Evolutionary conservation across 1,140 invertebrate species (phyloP).

Genomic region (Drosophila nebulosa): DNA sequence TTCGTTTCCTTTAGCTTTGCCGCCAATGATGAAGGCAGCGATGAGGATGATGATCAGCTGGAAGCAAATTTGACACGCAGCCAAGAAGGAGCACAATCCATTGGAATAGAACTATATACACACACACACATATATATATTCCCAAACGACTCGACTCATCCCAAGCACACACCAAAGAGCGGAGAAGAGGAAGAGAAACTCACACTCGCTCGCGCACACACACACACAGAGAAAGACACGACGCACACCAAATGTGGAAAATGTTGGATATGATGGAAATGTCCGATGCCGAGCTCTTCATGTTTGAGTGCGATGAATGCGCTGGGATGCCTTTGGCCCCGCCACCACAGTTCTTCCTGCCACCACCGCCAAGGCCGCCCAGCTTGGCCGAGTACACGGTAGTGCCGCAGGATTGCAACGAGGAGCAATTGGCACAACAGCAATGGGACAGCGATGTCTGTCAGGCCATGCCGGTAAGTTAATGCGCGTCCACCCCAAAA

Average conservation of each 20-base stretch:
- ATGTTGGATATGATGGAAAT: constrained; percentile 64
- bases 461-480: constrained; percentile 82
- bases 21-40: constrained; percentile 60
- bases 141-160: background rate
- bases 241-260: constrained; percentile 76
- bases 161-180: constrained; percentile 3
- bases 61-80: constrained; percentile 66
- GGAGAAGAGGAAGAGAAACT: background rate
- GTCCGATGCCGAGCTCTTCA: constrained; percentile 61
- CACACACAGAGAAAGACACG: too few relatives aligned
- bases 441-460: constrained; percentile 80
- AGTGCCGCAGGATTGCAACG: constrained; percentile 67
- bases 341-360: constrained; percentile 84
- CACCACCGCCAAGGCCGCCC: constrained; percentile 83
- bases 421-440: constrained; percentile 71
- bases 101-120: constrained; percentile 9
- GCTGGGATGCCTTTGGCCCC: constrained; percentile 83
- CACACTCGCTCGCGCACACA: background rate
- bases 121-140: background rate
- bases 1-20: constrained; percentile 39
- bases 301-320: constrained; percentile 82
- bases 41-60: constrained; percentile 61
- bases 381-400: constrained; percentile 81
- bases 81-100: constrained; percentile 19
- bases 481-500: too few relatives aligned